These are phyloP conservation scores for Dicaeum eximium DNA, from an alignment of 2,113 vertebrate species.

Conservation along the genomic window DNA sequence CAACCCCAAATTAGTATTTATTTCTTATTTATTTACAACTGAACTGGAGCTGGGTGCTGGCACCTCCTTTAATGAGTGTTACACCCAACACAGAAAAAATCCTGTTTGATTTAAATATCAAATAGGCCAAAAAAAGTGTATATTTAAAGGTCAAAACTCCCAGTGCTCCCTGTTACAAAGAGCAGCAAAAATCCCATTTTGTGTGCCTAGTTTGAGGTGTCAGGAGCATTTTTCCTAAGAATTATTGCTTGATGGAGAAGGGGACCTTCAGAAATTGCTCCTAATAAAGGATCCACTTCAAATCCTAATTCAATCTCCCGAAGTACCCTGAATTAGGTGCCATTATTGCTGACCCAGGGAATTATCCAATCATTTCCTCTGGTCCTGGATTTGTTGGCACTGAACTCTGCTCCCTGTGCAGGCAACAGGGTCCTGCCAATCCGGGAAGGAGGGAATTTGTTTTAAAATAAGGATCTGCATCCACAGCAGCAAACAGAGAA, in stretches of 20 bases:
- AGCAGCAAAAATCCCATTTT: neutral
- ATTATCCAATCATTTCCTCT: neutral
- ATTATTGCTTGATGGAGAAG: neutral
- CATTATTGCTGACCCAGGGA: neutral
- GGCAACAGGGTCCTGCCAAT: neutral
- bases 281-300: neutral
- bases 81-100: neutral
- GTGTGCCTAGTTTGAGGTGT: neutral
- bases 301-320: neutral
- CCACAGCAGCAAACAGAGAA: neutral
- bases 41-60: neutral
- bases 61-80: neutral
- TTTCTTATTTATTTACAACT: neutral
- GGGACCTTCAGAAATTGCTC: neutral
- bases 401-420: neutral
- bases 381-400: neutral
- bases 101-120: neutral
- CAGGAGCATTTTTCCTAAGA: neutral
- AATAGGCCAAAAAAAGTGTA: neutral
- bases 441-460: accelerated
- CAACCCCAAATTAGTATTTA: neutral
- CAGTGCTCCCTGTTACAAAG: neutral
- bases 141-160: neutral
- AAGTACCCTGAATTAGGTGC: neutral
- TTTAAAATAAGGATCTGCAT: accelerated